Base-by-base conservation (phyloP, 2,888 invertebrate species). In the Platynereis dumerilii region DNA sequence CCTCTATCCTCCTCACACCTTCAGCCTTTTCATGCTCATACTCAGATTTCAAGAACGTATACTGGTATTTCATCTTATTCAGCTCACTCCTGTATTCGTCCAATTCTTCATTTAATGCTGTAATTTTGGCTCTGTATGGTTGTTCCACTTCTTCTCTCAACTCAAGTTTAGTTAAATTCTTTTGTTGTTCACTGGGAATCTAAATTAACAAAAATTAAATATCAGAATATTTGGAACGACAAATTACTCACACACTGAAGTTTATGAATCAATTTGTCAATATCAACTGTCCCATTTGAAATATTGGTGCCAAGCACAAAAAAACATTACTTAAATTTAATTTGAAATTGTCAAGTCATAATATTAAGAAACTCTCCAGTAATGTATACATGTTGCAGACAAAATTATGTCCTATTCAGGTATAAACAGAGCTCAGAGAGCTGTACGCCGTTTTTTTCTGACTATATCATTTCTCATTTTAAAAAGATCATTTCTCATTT, bases 41-140 rank as follows among this genome's bases (percentile, higher is more conserved):
- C 73, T 84, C 83, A 0, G 82, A 76, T 71, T 83, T 82, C 26
- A 83, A 68, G 68, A 84, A 84, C 56, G 78, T 75, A 28, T 79
- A 71, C 69, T 83, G 83, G 63, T 82, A 80, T 45, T 79, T 79
- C 7, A 82, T 70, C 64, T 80, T 80, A 69, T 78, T 83, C 63
- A 76, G 74, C 26, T 75, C 74, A 24, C 71, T 72, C 7, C 79
- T 71, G n/a, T 74, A 73, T 24, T 75, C 75, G 56, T 83, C 82
- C 7, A 75, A 67, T 68, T 84, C 83, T 20, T 70, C 72, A 29
- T 80, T 79, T 64, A 80, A 76, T 44, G 77, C 54, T 74, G 74
- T 55, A 70, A 77, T 74, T 63, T 77, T 78, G 27, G 80, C 79
- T 44, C 76, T 70, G 72, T 75, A 83, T 0, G 74, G 69, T 26